Evolutionary conservation across 2,888 invertebrate genomes (phyloP).

Genomic region (Tinea semifulvella): DNA sequence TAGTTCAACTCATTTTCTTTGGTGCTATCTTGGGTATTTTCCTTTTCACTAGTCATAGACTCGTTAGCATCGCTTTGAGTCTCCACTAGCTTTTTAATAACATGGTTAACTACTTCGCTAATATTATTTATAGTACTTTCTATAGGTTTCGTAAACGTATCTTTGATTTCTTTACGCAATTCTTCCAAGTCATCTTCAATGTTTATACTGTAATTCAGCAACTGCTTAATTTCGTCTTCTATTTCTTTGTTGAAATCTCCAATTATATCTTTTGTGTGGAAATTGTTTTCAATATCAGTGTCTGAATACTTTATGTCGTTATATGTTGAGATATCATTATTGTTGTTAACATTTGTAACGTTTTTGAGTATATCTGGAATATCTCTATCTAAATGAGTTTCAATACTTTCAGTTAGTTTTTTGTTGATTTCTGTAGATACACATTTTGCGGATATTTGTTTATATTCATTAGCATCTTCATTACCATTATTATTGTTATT

Average conservation of each 20-base stretch:
- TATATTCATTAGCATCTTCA: constrained; percentile 14
- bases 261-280: constrained; percentile 57
- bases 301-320: constrained; percentile 41
- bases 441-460: background rate
- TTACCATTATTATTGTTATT: constrained; percentile 40
- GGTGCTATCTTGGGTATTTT: constrained; percentile 22
- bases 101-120: constrained; percentile 60
- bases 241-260: constrained; percentile 69
- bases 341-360: constrained; percentile 47
- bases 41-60: constrained; percentile 28
- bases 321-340: constrained; percentile 33
- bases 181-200: constrained; percentile 58
- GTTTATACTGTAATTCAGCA: constrained; percentile 55
- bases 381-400: constrained; percentile 23
- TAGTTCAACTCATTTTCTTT: constrained; percentile 47
- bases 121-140: constrained; percentile 61
- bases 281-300: constrained; percentile 57
- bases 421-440: background rate
- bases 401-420: background rate
- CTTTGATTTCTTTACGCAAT: constrained; percentile 57
- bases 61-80: constrained; percentile 33
- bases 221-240: constrained; percentile 64
- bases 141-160: constrained; percentile 56
- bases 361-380: constrained; percentile 57
- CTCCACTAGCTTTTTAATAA: constrained; percentile 57